Percentiles rank a stretch among this genome's conserved stretches.
Conservation (phyloP, 2,888 invertebrate species). For the Ommatoiulus sabulosus region DNA sequence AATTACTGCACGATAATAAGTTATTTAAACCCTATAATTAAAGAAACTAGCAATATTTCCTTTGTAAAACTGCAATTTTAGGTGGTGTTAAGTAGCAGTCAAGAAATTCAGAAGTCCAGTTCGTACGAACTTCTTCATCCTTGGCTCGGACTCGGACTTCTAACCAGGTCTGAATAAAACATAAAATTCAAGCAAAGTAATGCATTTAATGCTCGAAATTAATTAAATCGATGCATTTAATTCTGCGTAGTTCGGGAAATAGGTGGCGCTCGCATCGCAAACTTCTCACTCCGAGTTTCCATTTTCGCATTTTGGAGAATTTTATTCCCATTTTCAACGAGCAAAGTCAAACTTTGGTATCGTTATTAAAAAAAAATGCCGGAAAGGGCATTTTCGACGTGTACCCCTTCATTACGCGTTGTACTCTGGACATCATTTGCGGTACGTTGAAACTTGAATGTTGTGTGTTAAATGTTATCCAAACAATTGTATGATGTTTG, state of each 20-base stretch:
- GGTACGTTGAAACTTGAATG: conserved; percentile 63
- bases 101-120: conserved; percentile 55
- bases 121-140: conserved; percentile 56
- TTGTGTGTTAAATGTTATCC: no score
- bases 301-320: conserved; percentile 70
- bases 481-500: no score
- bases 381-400: conserved; percentile 66
- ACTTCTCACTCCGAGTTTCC: conserved; percentile 71
- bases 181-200: not conserved
- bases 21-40: not conserved
- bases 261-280: conserved; percentile 69
- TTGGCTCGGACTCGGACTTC: conserved; percentile 58
- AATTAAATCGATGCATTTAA: not conserved
- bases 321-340: conserved; percentile 71
- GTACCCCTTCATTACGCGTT: conserved; percentile 68
- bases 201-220: not conserved
- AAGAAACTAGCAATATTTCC: not conserved
- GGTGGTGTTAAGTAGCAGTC: conserved; percentile 50
- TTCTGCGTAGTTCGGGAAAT: conserved; percentile 65
- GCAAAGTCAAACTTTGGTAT: conserved; percentile 67
- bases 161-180: conserved; percentile 57
- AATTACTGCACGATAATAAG: not conserved
- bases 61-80: not conserved
- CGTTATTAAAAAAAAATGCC: conserved; percentile 63
- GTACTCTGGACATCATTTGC: conserved; percentile 69